These are phyloP conservation scores for Apteryx mantelli DNA, from an alignment of 2,113 vertebrate genomes.

Conservation along the genomic window DNA sequence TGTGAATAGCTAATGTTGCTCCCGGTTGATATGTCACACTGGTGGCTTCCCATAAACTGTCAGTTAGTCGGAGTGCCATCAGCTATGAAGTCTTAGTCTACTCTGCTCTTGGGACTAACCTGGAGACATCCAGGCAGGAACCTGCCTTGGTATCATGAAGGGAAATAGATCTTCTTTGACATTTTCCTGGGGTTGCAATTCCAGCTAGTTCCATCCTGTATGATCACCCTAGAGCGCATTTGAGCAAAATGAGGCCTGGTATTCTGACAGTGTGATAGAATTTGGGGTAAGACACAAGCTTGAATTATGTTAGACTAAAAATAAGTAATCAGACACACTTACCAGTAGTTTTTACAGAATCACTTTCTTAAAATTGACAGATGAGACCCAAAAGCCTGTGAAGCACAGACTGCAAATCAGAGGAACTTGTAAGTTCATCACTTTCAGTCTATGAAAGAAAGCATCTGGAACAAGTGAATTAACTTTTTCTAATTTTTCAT, in stretches of 20 bases:
- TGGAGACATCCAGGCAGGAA: neutral
- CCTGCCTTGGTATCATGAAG: fast-evolving
- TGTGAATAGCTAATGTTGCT: neutral
- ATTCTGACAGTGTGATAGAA: neutral
- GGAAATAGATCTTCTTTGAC: neutral
- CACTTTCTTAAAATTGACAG: neutral
- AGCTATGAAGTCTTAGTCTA: neutral
- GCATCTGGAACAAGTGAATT: neutral
- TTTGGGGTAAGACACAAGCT: neutral
- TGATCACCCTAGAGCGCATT: neutral
- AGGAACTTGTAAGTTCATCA: neutral
- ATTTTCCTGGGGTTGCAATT: neutral
- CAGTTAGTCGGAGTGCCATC: neutral
- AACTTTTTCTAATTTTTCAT: neutral
- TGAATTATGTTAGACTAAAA: neutral
- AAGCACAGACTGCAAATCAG: neutral
- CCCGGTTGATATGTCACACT: neutral
- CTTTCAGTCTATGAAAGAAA: neutral
- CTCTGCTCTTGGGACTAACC: neutral
- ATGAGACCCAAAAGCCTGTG: neutral
- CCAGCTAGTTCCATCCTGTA: neutral
- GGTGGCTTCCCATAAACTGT: neutral
- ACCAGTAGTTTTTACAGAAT: neutral
- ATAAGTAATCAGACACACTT: neutral
- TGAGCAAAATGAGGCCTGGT: neutral